phyloP scores from a whole-genome alignment of 30 jellyfish, hydroid and myxozoan genomes.

The Hydractinia echinata region DNA sequence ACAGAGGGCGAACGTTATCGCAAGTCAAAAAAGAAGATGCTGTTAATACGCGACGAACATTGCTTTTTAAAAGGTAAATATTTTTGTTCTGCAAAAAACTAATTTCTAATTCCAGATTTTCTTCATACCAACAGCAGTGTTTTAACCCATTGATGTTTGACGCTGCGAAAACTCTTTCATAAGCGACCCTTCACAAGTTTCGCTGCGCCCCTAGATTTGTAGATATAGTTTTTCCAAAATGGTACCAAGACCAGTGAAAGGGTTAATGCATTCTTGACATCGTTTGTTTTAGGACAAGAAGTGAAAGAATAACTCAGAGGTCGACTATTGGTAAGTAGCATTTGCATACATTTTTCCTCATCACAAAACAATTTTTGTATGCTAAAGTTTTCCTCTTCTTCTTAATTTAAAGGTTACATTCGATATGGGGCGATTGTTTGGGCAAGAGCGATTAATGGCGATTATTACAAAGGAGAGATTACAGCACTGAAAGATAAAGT shows the following conservation, averaged over 20 bases:
- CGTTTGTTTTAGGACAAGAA: constrained; percentile 55
- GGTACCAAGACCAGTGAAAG: too few relatives aligned
- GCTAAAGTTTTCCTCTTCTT: background rate
- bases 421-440: constrained; percentile 94
- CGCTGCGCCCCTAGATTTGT: too few relatives aligned
- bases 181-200: too few relatives aligned
- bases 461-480: constrained; percentile 85
- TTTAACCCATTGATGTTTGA: too few relatives aligned
- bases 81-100: background rate
- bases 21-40: constrained; percentile 88
- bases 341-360: background rate
- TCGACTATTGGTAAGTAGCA: constrained; percentile 74
- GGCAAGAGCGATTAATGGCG: constrained; percentile 96
- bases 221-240: too few relatives aligned
- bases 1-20: constrained; percentile 82
- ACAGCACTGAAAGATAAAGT: constrained; percentile 90
- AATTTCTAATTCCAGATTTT: too few relatives aligned
- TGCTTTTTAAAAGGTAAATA: constrained; percentile 62
- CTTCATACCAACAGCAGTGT: too few relatives aligned
- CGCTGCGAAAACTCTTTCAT: too few relatives aligned
- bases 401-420: constrained; percentile 55
- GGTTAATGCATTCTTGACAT: too few relatives aligned
- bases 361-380: background rate
- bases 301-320: constrained; percentile 91
- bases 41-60: constrained; percentile 81